phyloP scores from a whole-genome alignment of 2,888 invertebrate genomes.

The Dynastes hyllus region DNA sequence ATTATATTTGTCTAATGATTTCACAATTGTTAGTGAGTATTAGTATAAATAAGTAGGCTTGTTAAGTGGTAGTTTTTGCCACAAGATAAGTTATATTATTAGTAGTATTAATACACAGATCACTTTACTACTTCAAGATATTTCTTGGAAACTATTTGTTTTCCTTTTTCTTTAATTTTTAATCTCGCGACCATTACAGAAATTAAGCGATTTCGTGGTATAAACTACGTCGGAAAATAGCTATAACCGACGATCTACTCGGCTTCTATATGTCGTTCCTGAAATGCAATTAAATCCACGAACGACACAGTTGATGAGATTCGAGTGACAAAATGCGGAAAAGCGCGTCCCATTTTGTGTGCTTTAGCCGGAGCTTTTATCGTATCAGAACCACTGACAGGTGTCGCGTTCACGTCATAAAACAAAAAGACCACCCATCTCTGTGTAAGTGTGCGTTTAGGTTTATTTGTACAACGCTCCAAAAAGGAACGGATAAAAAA shows the following conservation, averaged over 20 bases:
- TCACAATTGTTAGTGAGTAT: no score
- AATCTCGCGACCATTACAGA: background rate
- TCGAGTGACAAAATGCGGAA: conserved; percentile 34
- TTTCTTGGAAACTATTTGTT: no score
- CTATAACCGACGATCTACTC: background rate
- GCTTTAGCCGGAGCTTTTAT: conserved; percentile 30
- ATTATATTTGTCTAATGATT: no score
- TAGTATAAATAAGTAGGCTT: no score
- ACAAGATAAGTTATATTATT: no score
- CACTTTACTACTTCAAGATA: no score
- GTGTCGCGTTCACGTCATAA: conserved; percentile 40
- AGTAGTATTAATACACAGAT: no score
- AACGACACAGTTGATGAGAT: conserved; percentile 32
- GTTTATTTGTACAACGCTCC: conserved; percentile 25
- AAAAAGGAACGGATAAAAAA: conserved; percentile 11
- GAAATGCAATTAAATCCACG: conserved; percentile 32
- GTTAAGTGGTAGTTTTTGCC: no score
- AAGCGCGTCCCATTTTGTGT: conserved; percentile 1
- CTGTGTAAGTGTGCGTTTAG: conserved; percentile 13
- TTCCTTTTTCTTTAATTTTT: background rate
- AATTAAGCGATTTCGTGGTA: background rate
- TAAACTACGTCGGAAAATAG: background rate
- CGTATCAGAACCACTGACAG: conserved; percentile 38
- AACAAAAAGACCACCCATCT: conserved; percentile 31
- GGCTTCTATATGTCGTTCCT: background rate